A percentile compares a stretch with the other conserved stretches of the same genome.
These are phyloP conservation scores for Mirounga angustirostris DNA, from an alignment of 2,113 vertebrate genomes.

Conservation along the genomic window DNA sequence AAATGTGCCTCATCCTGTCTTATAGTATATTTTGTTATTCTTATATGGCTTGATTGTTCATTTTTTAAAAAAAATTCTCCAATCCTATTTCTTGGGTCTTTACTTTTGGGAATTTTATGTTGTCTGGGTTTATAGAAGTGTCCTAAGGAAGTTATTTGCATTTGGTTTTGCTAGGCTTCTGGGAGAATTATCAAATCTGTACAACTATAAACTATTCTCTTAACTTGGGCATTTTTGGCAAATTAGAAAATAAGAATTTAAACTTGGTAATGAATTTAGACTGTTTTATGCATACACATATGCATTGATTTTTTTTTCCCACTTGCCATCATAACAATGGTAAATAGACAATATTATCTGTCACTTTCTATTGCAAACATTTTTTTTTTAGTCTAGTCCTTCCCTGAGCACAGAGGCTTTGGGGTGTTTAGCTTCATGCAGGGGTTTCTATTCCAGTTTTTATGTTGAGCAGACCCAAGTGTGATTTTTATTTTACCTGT, in stretches of 20 bases:
- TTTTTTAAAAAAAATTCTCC: not conserved
- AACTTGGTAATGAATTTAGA: not conserved
- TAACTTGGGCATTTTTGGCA: not conserved
- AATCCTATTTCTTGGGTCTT: not conserved
- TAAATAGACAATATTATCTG: not conserved
- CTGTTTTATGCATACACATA: not conserved
- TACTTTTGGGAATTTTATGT: not conserved
- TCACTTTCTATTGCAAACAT: not conserved
- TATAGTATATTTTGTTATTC: not conserved
- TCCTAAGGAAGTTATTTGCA: not conserved
- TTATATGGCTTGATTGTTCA: not conserved
- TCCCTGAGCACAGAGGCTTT: not conserved
- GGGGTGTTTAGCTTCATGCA: not conserved
- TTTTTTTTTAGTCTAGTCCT: not conserved
- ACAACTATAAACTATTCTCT: not conserved
- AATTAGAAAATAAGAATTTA: constrained; percentile 28
- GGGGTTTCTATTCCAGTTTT: not conserved
- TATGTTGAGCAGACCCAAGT: not conserved
- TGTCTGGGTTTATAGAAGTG: not conserved
- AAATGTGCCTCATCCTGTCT: not conserved
- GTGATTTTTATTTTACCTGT: not conserved
- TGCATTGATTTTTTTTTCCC: not conserved
- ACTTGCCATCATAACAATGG: not conserved
- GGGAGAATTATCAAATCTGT: not conserved
- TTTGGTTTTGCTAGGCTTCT: not conserved